Percentiles rank a stretch among this genome's conserved stretches.
Conservation (phyloP, 2,888 invertebrate genomes). For the Melitaea athalia region DNA sequence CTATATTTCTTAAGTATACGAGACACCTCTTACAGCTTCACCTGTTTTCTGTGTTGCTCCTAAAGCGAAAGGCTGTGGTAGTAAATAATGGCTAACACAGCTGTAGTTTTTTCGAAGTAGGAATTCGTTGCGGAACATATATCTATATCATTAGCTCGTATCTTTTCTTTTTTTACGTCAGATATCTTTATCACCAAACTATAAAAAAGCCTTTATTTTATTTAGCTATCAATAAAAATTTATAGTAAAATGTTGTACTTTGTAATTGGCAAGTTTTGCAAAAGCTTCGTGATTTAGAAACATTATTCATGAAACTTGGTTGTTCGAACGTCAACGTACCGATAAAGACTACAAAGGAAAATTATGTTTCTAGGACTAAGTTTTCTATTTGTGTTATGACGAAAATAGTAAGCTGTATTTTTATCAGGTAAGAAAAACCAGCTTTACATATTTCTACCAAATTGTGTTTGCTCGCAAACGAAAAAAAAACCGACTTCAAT, state of each 20-base stretch:
- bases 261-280: constrained; percentile 34
- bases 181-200: too few species aligned
- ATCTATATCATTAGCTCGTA: too few species aligned
- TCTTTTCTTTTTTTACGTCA: too few species aligned
- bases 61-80: background rate
- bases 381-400: constrained; percentile 23
- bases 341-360: constrained; percentile 46
- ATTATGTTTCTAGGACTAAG: constrained; percentile 20
- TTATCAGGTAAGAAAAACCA: background rate
- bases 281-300: constrained; percentile 49
- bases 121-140: too few species aligned
- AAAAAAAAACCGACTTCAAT: too few species aligned
- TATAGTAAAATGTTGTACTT: background rate
- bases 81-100: too few species aligned
- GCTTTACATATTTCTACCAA: background rate
- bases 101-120: too few species aligned
- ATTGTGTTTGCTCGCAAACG: background rate
- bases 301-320: constrained; percentile 51
- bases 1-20: too few species aligned
- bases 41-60: background rate
- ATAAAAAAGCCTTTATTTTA: background rate
- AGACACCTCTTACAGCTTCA: background rate
- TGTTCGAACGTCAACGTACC: constrained; percentile 52
- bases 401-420: background rate
- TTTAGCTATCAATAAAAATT: background rate